Conservation (phyloP, 2,888 invertebrate genomes). For the Drosophila planitibia region DNA sequence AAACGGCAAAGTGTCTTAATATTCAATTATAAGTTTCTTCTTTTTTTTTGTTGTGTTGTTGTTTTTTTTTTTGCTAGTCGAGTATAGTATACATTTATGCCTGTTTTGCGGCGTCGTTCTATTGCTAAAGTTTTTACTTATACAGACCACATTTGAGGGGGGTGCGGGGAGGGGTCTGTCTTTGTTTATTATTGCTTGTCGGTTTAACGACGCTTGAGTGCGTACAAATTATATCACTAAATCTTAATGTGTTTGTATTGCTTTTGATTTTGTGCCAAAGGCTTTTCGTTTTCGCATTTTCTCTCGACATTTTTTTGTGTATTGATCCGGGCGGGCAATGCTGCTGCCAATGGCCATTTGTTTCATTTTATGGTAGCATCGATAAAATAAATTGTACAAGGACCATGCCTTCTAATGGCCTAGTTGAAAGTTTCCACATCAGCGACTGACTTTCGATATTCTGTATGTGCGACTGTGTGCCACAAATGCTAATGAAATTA, state of each 20-base stretch:
- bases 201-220: slow-evolving; percentile 67
- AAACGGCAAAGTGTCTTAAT: slow-evolving; percentile 82
- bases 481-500: slow-evolving; percentile 57
- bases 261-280: slow-evolving; percentile 66
- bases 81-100: slow-evolving; percentile 41
- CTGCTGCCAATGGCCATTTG: slow-evolving; percentile 25
- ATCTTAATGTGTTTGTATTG: slow-evolving; percentile 74
- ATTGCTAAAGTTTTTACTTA: slow-evolving; percentile 68
- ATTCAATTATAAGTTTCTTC: slow-evolving; percentile 78
- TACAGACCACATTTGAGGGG: slow-evolving; percentile 31
- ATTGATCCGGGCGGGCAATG: slow-evolving; percentile 8
- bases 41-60: not conserved
- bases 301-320: not conserved
- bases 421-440: slow-evolving; percentile 39
- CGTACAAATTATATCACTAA: slow-evolving; percentile 73
- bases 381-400: slow-evolving; percentile 65
- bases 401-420: slow-evolving; percentile 13
- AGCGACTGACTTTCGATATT: slow-evolving; percentile 12
- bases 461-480: not conserved
- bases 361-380: slow-evolving; percentile 45
- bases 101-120: slow-evolving; percentile 52
- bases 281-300: slow-evolving; percentile 9
- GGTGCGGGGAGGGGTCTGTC: slow-evolving; percentile 2
- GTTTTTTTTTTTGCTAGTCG: slow-evolving; percentile 8
- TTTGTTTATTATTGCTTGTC: slow-evolving; percentile 30